These are phyloP conservation scores for Pogonophryne albipinna DNA, from an alignment of 2,797 vertebrate genomes.

Conservation along the genomic window DNA sequence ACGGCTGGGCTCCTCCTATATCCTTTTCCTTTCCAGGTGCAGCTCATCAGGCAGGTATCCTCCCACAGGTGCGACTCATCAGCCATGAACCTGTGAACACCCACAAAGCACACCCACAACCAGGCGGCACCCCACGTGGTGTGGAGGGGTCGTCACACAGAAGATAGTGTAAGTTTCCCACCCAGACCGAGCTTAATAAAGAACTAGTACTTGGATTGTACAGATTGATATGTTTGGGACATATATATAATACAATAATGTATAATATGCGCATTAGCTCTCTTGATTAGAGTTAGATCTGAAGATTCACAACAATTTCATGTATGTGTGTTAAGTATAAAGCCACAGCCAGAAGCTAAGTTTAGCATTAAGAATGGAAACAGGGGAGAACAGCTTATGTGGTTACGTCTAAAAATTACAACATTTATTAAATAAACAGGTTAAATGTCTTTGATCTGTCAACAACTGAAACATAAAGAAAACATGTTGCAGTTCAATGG, in stretches of 20 bases:
- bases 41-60: no score
- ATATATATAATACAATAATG: not conserved
- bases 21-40: no score
- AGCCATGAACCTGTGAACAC: no score
- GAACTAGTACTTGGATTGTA: slow-evolving; percentile 15
- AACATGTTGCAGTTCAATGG: not conserved
- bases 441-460: not conserved
- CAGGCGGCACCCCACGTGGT: no score
- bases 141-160: no score
- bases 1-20: no score
- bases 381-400: not conserved
- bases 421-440: not conserved
- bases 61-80: no score
- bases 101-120: no score
- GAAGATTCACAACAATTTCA: not conserved
- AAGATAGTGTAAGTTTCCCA: slow-evolving; percentile 7
- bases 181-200: not conserved
- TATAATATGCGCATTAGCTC: not conserved
- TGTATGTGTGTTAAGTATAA: not conserved
- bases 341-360: not conserved
- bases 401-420: not conserved
- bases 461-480: not conserved
- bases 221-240: not conserved
- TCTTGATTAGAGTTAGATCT: not conserved
- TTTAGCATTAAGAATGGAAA: slow-evolving; percentile 10